Percentiles rank a stretch among this genome's conserved stretches.
These are phyloP conservation scores for Pachliopta kotzebuea DNA, from an alignment of 2,888 invertebrate species.

Conservation along the genomic window DNA sequence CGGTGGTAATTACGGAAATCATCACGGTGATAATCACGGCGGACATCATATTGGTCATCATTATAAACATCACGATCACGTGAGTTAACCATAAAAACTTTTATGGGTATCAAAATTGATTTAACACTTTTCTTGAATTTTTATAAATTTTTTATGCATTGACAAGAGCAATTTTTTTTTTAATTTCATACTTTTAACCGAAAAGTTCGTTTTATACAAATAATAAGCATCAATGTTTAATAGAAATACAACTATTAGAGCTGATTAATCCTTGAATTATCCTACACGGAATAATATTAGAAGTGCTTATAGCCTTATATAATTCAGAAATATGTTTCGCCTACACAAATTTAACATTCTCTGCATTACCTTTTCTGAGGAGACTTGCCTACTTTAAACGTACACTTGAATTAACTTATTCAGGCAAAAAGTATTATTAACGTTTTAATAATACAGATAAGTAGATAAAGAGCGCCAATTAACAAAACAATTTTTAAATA, in stretches of 20 bases:
- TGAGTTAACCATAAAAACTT: slow-evolving; percentile 39
- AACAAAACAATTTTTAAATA: not conserved
- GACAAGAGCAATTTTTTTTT: no score
- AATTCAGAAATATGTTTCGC: slow-evolving; percentile 14
- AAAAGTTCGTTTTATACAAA: no score
- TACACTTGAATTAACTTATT: slow-evolving; percentile 1
- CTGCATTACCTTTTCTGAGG: not conserved
- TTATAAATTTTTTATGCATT: no score
- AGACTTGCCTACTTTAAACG: not conserved
- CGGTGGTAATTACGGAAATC: slow-evolving; percentile 32
- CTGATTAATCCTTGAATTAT: not conserved
- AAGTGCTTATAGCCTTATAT: not conserved
- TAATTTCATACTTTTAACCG: no score
- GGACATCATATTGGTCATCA: slow-evolving; percentile 43
- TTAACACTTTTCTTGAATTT: no score
- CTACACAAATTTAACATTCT: slow-evolving; percentile 9
- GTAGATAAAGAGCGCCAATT: no score
- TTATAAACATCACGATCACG: slow-evolving; percentile 60
- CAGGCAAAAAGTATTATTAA: no score
- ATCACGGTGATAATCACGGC: slow-evolving; percentile 43
- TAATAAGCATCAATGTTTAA: no score
- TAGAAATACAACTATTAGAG: not conserved
- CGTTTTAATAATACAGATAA: no score
- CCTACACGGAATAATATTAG: not conserved
- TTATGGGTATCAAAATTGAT: no score